Conservation (phyloP, 2,797 vertebrate genomes). For the Labeo calbasu region DNA sequence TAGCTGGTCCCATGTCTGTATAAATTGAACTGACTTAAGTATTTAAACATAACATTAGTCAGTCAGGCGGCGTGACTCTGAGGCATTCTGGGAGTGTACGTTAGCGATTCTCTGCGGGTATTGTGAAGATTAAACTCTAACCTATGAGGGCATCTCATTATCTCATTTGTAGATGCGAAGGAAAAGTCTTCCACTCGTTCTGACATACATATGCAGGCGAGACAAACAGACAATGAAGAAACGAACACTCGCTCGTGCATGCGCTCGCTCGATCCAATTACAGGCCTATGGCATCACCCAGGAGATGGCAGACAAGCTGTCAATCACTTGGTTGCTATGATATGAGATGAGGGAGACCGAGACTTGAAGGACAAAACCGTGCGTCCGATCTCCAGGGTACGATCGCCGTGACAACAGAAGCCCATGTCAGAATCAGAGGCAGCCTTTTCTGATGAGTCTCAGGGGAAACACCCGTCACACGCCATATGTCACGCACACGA, state of each 20-base stretch:
- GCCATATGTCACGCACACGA: constrained; percentile 20
- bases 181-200: neutral
- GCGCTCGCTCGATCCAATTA: constrained; percentile 26
- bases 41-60: constrained; percentile 32
- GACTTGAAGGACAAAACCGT: constrained; percentile 47
- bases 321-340: constrained; percentile 51
- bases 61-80: neutral
- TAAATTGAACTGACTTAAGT: constrained; percentile 25
- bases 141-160: constrained; percentile 32
- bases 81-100: neutral
- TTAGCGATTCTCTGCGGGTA: constrained; percentile 6
- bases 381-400: constrained; percentile 28
- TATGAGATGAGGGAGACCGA: constrained; percentile 31
- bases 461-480: neutral
- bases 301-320: constrained; percentile 44
- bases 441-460: constrained; percentile 39
- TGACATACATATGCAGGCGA: constrained; percentile 46
- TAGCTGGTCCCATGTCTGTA: constrained; percentile 10
- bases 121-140: constrained; percentile 32
- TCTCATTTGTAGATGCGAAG: constrained; percentile 23
- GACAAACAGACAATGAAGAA: constrained; percentile 30
- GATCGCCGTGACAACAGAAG: constrained; percentile 43
- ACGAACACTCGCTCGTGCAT: constrained; percentile 18
- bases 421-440: constrained; percentile 39
- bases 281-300: constrained; percentile 24